Evolutionary conservation across 1,140 invertebrate genomes (phyloP).

Genomic region (Bombus superbus): DNA sequence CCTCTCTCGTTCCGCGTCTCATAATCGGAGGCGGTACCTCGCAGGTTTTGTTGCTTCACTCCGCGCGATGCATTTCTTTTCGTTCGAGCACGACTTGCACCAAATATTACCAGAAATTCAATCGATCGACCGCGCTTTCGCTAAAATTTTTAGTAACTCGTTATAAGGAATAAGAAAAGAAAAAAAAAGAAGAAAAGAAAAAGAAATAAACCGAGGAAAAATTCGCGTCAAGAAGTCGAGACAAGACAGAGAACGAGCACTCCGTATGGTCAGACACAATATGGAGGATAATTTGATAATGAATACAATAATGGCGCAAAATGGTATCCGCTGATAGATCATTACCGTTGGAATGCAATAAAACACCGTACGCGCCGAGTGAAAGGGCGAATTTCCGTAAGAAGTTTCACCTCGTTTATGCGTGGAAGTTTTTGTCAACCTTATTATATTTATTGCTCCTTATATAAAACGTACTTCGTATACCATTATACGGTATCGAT

Average conservation of each 20-base stretch:
- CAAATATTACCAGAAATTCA: background rate
- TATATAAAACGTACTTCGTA: background rate
- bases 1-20: slow-evolving; percentile 52
- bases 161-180: too few relatives aligned
- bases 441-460: background rate
- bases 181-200: background rate
- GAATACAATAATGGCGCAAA: slow-evolving; percentile 7
- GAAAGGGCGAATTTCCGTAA: slow-evolving; percentile 13
- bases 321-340: slow-evolving; percentile 12
- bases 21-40: slow-evolving; percentile 56
- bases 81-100: too few relatives aligned
- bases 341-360: slow-evolving; percentile 21
- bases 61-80: background rate
- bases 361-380: background rate
- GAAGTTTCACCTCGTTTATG: slow-evolving; percentile 25
- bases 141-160: too few relatives aligned
- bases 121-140: too few relatives aligned
- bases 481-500: background rate
- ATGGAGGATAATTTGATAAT: slow-evolving; percentile 17
- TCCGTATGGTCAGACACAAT: background rate
- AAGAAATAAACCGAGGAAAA: too few relatives aligned
- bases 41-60: background rate
- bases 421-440: slow-evolving; percentile 6
- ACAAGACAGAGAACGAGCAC: background rate
- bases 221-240: too few relatives aligned